Conservation (phyloP, 1,140 invertebrate species). For the Ridgeia piscesae region DNA sequence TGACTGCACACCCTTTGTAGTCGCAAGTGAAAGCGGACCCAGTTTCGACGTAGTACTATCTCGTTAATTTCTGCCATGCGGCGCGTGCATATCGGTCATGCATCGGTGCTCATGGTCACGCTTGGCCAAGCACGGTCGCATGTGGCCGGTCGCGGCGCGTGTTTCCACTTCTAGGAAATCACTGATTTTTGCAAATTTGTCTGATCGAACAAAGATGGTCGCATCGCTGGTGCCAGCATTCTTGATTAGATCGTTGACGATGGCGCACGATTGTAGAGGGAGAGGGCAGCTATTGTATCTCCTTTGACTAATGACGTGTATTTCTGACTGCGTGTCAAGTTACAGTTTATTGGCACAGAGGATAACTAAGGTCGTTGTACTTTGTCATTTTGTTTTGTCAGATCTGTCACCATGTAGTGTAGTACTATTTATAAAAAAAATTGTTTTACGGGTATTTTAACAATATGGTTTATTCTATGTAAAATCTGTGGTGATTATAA, state of each 20-base stretch:
- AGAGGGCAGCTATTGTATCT: not conserved
- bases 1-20: not conserved
- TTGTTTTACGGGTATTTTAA: no score
- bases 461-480: no score
- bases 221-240: not conserved
- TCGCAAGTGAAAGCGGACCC: not conserved
- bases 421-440: no score
- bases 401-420: not conserved
- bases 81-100: not conserved
- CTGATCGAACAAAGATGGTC: not conserved
- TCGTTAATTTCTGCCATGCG: not conserved
- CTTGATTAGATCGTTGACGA: not conserved
- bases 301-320: not conserved
- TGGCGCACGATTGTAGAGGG: not conserved
- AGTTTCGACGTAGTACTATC: not conserved
- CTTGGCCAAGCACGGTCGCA: not conserved
- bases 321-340: not conserved
- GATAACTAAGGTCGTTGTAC: not conserved
- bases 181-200: constrained; percentile 6
- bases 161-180: not conserved
- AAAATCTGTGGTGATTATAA: no score
- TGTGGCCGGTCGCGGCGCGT: not conserved
- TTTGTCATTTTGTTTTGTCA: not conserved
- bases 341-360: not conserved
- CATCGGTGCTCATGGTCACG: not conserved